These are phyloP conservation scores for Mustela erminea DNA, from an alignment of 2,797 vertebrate genomes.

Conservation along the genomic window DNA sequence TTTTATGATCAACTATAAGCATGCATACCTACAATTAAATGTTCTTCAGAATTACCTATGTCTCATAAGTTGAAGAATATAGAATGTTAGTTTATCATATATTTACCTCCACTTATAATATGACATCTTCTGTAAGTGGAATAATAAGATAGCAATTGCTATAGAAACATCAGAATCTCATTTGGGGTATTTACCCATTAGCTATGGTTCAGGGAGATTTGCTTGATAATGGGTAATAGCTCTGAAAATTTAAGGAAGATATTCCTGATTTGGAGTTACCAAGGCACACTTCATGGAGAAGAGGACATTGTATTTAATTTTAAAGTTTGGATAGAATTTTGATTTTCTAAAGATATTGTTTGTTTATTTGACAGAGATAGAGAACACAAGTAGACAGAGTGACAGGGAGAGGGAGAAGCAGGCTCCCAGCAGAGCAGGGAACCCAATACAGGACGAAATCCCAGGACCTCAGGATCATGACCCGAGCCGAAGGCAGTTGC, in stretches of 20 bases:
- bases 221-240: not conserved
- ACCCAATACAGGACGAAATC: no score
- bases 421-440: no score
- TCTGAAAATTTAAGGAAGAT: not conserved
- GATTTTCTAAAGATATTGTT: not conserved
- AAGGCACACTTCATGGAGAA: not conserved
- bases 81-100: not conserved
- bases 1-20: not conserved
- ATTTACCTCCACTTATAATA: not conserved
- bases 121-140: not conserved
- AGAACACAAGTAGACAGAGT: no score
- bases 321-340: not conserved
- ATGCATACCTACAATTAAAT: not conserved
- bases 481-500: no score
- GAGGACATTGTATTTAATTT: not conserved
- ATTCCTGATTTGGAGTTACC: not conserved
- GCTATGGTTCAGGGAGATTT: not conserved
- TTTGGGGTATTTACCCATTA: not conserved
- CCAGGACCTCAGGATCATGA: no score
- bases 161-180: not conserved
- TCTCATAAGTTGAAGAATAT: constrained; percentile 21
- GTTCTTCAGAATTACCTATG: not conserved
- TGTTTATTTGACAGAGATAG: no score
- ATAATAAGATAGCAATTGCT: not conserved
- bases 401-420: no score